These are phyloP conservation scores for Cryptoblepharus egeriae DNA, from an alignment of 2,797 vertebrate species.

Conservation along the genomic window DNA sequence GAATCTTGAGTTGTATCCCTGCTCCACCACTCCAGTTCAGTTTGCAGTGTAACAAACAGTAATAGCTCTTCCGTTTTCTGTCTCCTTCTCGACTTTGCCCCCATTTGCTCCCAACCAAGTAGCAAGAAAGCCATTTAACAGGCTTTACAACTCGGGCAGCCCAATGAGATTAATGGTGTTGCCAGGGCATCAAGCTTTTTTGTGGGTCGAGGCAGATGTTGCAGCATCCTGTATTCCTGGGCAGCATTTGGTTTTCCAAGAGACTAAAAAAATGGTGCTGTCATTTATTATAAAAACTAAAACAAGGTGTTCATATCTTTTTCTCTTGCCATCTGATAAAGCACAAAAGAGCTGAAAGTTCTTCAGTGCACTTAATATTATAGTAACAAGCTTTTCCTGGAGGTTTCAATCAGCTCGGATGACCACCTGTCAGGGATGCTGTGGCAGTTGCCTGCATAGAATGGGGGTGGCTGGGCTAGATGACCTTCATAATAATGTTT, in stretches of 20 bases:
- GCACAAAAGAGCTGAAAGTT: no score
- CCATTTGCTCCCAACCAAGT: neutral
- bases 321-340: no score
- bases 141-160: slow-evolving; percentile 7
- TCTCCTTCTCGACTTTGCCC: neutral
- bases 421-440: no score
- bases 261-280: no score
- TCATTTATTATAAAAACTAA: no score
- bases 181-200: neutral
- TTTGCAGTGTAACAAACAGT: no score
- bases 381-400: no score
- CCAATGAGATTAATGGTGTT: slow-evolving; percentile 6
- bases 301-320: neutral
- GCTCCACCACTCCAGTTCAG: neutral
- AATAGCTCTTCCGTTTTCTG: neutral
- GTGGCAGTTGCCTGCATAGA: no score
- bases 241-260: neutral
- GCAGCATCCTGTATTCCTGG: neutral
- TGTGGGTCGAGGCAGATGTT: neutral
- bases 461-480: no score
- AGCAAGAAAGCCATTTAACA: slow-evolving; percentile 6
- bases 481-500: no score
- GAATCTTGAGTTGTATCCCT: neutral
- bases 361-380: no score
- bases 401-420: no score